phyloP scores from a whole-genome alignment of 2,113 vertebrate genomes.

The Oreamnos americanus region DNA sequence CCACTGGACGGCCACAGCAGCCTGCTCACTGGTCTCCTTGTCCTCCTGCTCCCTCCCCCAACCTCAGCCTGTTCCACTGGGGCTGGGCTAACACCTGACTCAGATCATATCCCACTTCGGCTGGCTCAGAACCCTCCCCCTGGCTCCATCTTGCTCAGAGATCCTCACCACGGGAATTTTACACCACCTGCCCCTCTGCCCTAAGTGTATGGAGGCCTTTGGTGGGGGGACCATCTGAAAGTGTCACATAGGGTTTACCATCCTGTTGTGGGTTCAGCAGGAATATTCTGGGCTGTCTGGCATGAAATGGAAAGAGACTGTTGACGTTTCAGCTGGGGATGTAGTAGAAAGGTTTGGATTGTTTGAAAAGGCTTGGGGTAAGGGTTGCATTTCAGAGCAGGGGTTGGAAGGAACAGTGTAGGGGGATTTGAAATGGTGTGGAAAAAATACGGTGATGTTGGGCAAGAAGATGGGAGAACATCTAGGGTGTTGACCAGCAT shows the following conservation, averaged over 20 bases:
- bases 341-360: not conserved
- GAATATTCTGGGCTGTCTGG: not conserved
- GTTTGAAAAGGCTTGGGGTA: not conserved
- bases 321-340: not conserved
- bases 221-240: not conserved
- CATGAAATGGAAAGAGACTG: not conserved
- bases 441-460: not conserved
- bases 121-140: not conserved
- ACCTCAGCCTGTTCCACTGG: not conserved
- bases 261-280: not conserved
- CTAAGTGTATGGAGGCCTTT: slow-evolving; percentile 34
- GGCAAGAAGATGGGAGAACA: not conserved
- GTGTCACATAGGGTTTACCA: not conserved
- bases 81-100: not conserved
- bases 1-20: not conserved
- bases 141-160: slow-evolving; percentile 32
- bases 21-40: not conserved
- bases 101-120: not conserved
- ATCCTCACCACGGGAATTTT: not conserved
- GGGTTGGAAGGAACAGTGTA: not conserved
- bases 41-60: not conserved
- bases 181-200: not conserved
- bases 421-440: not conserved
- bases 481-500: not conserved
- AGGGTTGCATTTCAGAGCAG: not conserved